A percentile compares a stretch with the other conserved stretches of the same genome.
Conservation (phyloP, 2,888 invertebrate genomes). For the Chymomyza fuscimana region DNA sequence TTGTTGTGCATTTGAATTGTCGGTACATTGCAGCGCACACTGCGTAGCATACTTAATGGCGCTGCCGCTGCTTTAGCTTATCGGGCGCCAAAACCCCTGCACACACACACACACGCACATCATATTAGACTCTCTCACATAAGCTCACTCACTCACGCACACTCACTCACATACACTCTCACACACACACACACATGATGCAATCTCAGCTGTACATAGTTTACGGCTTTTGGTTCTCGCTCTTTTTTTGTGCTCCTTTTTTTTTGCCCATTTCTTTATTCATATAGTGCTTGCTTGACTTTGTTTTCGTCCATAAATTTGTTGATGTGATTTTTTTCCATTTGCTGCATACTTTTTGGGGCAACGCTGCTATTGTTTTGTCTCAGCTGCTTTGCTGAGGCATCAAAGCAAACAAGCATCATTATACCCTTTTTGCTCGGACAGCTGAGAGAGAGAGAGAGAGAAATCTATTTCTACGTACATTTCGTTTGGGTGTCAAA, state of each 20-base stretch:
- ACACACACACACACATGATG: neutral
- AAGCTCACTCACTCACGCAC: neutral
- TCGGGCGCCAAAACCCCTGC: neutral
- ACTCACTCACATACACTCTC: no score
- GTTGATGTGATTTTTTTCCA: neutral
- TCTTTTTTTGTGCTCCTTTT: constrained; percentile 3
- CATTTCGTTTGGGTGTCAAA: neutral
- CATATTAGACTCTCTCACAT: neutral
- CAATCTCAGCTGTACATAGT: neutral
- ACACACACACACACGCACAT: neutral
- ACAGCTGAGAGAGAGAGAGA: no score
- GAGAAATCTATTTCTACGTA: neutral
- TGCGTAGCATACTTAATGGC: constrained; percentile 64
- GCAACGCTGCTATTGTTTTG: constrained; percentile 6
- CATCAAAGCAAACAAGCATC: neutral
- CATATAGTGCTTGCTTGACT: constrained; percentile 62
- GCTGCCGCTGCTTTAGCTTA: constrained; percentile 25
- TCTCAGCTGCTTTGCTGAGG: constrained; percentile 2
- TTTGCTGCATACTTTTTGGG: constrained; percentile 12
- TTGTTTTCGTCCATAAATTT: constrained; percentile 70
- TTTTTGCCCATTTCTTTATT: constrained; percentile 13
- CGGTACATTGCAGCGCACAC: constrained; percentile 52
- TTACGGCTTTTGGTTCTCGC: neutral
- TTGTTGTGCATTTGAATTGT: neutral
- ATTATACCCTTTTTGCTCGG: neutral